Percentiles rank a stretch among this genome's conserved stretches.
phyloP scores from a whole-genome alignment of 2,888 invertebrate genomes.

The Harpalus rufipes region DNA sequence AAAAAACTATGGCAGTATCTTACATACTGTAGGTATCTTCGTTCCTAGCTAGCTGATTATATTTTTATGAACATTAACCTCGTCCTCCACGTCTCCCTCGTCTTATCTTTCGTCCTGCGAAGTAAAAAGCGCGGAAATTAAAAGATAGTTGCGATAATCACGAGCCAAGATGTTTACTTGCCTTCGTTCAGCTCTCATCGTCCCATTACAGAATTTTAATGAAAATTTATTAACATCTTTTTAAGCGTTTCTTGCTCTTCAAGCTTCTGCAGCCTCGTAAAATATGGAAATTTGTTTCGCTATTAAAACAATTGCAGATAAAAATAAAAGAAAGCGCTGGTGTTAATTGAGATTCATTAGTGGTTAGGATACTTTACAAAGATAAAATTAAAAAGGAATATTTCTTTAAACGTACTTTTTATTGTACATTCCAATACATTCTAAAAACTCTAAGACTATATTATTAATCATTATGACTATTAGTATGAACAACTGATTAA shows the following conservation, averaged over 20 bases:
- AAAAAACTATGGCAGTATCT: background rate
- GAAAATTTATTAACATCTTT: constrained; percentile 62
- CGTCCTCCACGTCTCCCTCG: background rate
- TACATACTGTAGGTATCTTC: background rate
- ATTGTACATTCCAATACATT: background rate
- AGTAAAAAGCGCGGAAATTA: constrained; percentile 60
- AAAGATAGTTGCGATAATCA: constrained; percentile 64
- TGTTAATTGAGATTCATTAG: constrained; percentile 45
- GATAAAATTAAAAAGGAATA: background rate
- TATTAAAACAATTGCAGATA: constrained; percentile 49
- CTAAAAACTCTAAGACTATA: too few relatives aligned
- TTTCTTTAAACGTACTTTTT: background rate
- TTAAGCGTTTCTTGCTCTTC: constrained; percentile 42
- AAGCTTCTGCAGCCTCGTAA: constrained; percentile 14
- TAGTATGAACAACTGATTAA: too few relatives aligned
- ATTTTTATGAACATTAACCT: constrained; percentile 41
- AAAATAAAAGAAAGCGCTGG: constrained; percentile 22
- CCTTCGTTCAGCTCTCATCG: constrained; percentile 50
- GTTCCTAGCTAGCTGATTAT: background rate
- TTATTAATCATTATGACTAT: too few relatives aligned
- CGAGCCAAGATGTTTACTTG: constrained; percentile 58
- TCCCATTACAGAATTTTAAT: constrained; percentile 63
- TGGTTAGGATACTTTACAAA: constrained; percentile 7
- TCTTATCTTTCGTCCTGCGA: constrained; percentile 17
- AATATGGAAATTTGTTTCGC: constrained; percentile 48